Evolutionary conservation across 2,888 invertebrate genomes (phyloP).

Genomic region (Pegoplata infirma): DNA sequence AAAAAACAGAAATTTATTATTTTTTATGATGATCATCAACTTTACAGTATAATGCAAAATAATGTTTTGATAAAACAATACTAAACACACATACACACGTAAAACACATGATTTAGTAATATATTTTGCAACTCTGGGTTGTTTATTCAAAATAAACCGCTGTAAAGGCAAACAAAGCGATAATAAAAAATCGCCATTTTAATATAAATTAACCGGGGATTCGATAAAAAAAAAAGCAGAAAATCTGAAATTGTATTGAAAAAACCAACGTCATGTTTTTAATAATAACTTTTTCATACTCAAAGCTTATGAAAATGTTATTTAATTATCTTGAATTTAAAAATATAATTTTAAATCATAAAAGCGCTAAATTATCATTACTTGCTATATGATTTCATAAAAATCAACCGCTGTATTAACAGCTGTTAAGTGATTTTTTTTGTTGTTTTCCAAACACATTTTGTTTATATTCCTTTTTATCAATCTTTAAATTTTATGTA

Average conservation of each 20-base stretch:
- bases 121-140: background rate
- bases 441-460: background rate
- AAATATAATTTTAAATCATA: no score
- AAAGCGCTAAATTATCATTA: background rate
- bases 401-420: background rate
- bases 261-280: no score
- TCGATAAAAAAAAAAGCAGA: no score
- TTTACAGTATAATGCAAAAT: conserved; percentile 10
- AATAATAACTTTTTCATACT: no score
- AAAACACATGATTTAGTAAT: no score
- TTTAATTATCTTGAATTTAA: no score
- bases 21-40: conserved; percentile 3
- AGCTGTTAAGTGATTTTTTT: background rate
- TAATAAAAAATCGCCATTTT: no score
- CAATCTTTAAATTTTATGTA: conserved; percentile 28
- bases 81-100: background rate
- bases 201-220: no score
- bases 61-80: conserved; percentile 36
- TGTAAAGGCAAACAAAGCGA: no score
- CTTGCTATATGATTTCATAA: no score
- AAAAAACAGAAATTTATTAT: conserved; percentile 13
- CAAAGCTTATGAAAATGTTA: no score
- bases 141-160: background rate
- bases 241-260: no score
- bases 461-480: conserved; percentile 28